Conservation (phyloP, 1,140 invertebrate genomes). For the Conus ventricosus region DNA sequence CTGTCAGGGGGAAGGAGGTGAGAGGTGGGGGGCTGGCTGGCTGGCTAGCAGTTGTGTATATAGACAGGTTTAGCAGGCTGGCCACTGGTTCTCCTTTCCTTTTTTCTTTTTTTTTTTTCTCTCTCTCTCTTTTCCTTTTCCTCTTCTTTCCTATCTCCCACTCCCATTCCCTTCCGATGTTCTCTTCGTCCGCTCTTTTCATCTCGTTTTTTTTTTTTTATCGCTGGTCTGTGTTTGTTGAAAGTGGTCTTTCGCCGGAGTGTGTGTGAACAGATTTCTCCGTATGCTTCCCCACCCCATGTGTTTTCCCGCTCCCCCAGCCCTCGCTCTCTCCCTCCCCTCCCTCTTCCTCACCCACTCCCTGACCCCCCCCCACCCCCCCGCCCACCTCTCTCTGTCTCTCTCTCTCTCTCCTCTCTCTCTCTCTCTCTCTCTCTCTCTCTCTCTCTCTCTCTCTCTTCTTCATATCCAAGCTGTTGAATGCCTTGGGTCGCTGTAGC, state of each 20-base stretch:
- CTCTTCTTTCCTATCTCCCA: background rate
- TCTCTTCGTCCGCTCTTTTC: background rate
- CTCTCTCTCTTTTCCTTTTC: background rate
- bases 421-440: background rate
- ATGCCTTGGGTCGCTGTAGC: background rate
- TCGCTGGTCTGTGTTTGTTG: conserved; percentile 5
- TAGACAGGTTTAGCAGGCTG: no score
- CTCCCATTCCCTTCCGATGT: background rate
- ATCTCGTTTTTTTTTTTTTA: background rate
- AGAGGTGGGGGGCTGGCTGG: no score
- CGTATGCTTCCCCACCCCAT: background rate
- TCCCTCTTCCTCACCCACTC: no score
- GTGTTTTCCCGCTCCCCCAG: background rate
- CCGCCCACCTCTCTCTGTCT: background rate
- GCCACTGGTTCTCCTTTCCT: background rate
- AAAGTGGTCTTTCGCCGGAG: background rate
- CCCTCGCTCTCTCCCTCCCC: background rate
- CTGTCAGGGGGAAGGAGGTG: no score
- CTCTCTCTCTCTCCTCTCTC: background rate
- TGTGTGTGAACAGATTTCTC: background rate
- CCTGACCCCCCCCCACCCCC: background rate
- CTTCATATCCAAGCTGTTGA: no score
- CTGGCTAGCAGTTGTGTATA: no score
- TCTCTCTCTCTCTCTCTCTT: background rate
- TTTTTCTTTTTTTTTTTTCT: background rate